Conservation (phyloP, 2,113 vertebrate genomes). For the Calidris pygmaea region DNA sequence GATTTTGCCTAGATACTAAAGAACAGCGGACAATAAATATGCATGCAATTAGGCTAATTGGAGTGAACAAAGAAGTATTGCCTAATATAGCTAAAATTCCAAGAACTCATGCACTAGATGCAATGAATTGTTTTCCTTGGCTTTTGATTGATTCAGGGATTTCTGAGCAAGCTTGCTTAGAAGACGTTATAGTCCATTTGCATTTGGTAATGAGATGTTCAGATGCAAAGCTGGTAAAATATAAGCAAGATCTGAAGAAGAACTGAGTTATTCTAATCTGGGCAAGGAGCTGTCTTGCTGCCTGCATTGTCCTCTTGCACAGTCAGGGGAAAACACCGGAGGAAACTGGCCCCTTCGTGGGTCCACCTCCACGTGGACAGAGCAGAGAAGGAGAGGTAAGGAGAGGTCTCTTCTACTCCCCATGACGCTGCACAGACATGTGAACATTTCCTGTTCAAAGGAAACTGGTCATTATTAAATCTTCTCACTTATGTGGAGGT, state of each 20-base stretch:
- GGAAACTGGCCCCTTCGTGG: background rate
- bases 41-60: slow-evolving; percentile 39
- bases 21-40: slow-evolving; percentile 32
- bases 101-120: background rate
- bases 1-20: slow-evolving; percentile 20
- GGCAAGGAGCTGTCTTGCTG: background rate
- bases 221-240: background rate
- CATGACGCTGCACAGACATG: accelerated
- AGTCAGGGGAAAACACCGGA: background rate
- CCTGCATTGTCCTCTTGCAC: background rate
- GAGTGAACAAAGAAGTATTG: background rate
- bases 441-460: background rate
- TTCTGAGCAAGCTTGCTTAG: slow-evolving; percentile 33
- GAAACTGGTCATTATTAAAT: background rate
- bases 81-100: slow-evolving; percentile 20
- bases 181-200: background rate
- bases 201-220: background rate
- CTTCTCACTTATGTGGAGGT: background rate
- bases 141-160: background rate
- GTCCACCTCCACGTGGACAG: background rate
- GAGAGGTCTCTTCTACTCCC: background rate
- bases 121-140: slow-evolving; percentile 6
- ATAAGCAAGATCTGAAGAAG: background rate
- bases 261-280: background rate
- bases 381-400: background rate